Percentiles rank a stretch among this genome's conserved stretches.
These are phyloP conservation scores for Holothuria scabra DNA, from an alignment of 53 echinoderm and acorn worm species.

Conservation along the genomic window DNA sequence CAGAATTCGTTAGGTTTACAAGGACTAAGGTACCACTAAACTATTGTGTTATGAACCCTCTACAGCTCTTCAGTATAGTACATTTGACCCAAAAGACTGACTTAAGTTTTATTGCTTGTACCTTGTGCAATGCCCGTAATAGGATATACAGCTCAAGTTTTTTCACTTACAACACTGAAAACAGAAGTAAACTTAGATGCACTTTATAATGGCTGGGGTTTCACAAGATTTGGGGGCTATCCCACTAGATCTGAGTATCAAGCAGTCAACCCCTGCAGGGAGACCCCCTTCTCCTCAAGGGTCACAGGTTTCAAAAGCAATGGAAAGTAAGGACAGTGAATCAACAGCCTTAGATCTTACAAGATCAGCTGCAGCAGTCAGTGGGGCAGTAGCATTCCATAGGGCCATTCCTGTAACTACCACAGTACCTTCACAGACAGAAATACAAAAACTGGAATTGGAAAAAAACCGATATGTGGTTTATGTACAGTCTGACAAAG, in stretches of 20 bases:
- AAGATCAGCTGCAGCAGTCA: neutral
- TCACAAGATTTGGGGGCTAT: neutral
- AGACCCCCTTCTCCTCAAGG: neutral
- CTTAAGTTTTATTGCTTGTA: no score
- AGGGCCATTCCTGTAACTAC: conserved; percentile 31
- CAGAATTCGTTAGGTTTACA: no score
- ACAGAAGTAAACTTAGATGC: no score
- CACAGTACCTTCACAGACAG: conserved; percentile 4
- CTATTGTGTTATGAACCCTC: no score
- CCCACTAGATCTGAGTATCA: conserved; percentile 26
- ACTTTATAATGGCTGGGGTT: neutral
- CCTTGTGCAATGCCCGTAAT: no score
- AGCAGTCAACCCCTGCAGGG: neutral
- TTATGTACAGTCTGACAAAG: neutral
- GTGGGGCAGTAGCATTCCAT: conserved; percentile 18
- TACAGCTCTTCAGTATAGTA: no score
- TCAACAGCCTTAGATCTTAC: conserved; percentile 11
- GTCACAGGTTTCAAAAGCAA: neutral
- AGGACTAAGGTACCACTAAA: no score
- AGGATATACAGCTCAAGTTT: no score
- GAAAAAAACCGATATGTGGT: no score
- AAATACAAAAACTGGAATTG: neutral
- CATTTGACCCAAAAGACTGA: no score
- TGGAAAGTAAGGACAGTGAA: neutral
- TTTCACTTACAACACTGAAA: no score